These are phyloP conservation scores for Venturia canescens DNA, from an alignment of 1,140 invertebrate genomes.

Conservation along the genomic window DNA sequence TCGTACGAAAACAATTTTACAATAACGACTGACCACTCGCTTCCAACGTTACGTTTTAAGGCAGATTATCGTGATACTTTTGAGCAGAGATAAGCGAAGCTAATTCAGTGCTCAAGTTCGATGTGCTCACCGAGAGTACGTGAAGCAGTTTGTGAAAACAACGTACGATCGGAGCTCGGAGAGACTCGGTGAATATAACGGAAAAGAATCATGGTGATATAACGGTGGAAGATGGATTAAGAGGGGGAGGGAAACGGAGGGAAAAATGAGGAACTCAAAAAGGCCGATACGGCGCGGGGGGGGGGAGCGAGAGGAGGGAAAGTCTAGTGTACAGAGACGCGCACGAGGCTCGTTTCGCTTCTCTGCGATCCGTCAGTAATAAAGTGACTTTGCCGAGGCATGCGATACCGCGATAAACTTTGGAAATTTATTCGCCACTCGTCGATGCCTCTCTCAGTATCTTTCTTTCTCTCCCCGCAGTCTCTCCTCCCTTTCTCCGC, in stretches of 20 bases:
- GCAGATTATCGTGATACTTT: background rate
- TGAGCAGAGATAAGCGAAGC: background rate
- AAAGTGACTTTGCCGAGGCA: slow-evolving; percentile 73
- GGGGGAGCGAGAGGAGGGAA: background rate
- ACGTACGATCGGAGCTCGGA: background rate
- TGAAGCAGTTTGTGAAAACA: background rate
- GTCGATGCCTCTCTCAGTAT: slow-evolving; percentile 45
- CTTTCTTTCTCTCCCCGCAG: slow-evolving; percentile 25
- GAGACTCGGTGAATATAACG: slow-evolving; percentile 24
- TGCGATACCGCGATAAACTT: slow-evolving; percentile 75
- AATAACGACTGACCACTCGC: too few species aligned
- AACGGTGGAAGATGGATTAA: background rate
- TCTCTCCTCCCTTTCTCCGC: background rate
- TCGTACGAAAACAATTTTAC: too few species aligned
- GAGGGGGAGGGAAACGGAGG: background rate
- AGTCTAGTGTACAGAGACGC: slow-evolving; percentile 14
- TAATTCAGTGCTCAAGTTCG: background rate
- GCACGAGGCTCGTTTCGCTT: slow-evolving; percentile 48
- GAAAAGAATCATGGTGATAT: slow-evolving; percentile 28
- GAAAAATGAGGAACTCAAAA: slow-evolving; percentile 22
- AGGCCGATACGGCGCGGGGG: slow-evolving; percentile 13
- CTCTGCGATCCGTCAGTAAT: slow-evolving; percentile 64
- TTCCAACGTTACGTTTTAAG: background rate
- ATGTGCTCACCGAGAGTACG: background rate
- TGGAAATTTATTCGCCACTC: slow-evolving; percentile 69